These are phyloP conservation scores for Lasioglossum zephyrum DNA, from an alignment of 2,888 invertebrate genomes.

Conservation along the genomic window DNA sequence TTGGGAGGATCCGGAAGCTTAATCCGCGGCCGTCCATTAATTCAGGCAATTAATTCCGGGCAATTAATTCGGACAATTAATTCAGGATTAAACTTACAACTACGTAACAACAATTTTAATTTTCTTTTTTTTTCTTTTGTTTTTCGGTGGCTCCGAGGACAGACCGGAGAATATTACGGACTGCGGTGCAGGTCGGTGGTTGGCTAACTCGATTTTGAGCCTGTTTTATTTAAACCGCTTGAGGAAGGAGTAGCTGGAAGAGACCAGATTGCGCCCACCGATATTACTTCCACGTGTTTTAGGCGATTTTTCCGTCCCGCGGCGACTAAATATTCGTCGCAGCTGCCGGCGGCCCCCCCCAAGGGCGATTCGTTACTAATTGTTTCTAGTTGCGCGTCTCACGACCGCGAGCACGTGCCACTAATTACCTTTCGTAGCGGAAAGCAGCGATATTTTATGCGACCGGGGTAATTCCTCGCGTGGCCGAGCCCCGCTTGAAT, in stretches of 20 bases:
- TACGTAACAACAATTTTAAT: neutral
- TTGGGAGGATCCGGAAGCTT: neutral
- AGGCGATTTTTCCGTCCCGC: conserved; percentile 49
- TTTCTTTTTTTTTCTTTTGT: neutral
- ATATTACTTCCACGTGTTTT: conserved; percentile 43
- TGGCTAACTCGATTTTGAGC: conserved; percentile 14
- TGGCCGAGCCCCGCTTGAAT: conserved; percentile 39
- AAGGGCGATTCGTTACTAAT: conserved; percentile 67
- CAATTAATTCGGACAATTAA: neutral
- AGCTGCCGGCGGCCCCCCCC: conserved; percentile 58
- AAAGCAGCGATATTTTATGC: conserved; percentile 67
- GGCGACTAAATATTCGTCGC: conserved; percentile 59
- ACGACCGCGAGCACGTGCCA: conserved; percentile 69
- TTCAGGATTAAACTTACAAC: neutral
- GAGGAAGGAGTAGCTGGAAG: neutral
- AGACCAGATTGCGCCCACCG: conserved; percentile 31
- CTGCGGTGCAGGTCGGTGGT: neutral
- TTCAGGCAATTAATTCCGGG: neutral
- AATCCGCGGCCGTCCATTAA: neutral
- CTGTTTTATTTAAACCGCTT: conserved; percentile 2
- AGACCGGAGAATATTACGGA: neutral
- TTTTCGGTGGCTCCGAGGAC: neutral
- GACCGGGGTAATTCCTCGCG: conserved; percentile 46
- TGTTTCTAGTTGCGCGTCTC: conserved; percentile 67
- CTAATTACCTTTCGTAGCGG: conserved; percentile 69